Percentiles rank a stretch among this genome's conserved stretches.
Conservation (phyloP, 2,888 invertebrate species). For the Epistrophella euchroma region DNA sequence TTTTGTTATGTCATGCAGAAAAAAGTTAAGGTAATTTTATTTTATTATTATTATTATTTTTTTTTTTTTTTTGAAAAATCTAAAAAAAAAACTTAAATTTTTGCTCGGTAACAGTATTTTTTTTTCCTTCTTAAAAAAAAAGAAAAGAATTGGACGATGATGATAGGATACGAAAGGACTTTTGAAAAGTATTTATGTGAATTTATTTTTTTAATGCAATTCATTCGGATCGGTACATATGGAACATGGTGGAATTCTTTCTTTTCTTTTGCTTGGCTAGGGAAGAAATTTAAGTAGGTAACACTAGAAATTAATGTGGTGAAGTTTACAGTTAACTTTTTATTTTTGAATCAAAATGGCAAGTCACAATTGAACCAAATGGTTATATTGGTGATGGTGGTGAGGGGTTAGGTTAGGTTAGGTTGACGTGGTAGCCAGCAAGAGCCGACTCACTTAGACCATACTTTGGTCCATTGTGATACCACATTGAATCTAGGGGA, state of each 20-base stretch:
- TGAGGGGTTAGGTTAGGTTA: no score
- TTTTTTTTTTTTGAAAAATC: background rate
- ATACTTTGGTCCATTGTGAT: no score
- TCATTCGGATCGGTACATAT: slow-evolving; percentile 11
- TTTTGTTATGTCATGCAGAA: slow-evolving; percentile 61
- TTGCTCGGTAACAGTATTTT: background rate
- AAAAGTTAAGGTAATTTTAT: slow-evolving; percentile 45
- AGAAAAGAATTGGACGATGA: slow-evolving; percentile 9
- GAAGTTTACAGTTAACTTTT: slow-evolving; percentile 11
- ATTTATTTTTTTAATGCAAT: slow-evolving; percentile 24
- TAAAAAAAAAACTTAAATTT: slow-evolving; percentile 11
- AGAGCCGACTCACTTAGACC: no score
- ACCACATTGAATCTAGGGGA: no score
- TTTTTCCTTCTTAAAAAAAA: background rate
- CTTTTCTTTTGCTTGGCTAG: background rate
- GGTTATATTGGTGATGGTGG: background rate
- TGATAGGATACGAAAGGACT: background rate
- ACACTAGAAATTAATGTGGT: slow-evolving; percentile 5
- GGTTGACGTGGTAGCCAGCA: no score
- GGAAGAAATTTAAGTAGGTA: background rate
- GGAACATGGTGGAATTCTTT: background rate
- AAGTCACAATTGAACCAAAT: slow-evolving; percentile 9
- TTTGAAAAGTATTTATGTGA: slow-evolving; percentile 25
- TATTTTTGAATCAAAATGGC: background rate
- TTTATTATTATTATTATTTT: slow-evolving; percentile 8